Conservation (phyloP, 2,113 vertebrate genomes). For the Ploceus nigricollis region DNA sequence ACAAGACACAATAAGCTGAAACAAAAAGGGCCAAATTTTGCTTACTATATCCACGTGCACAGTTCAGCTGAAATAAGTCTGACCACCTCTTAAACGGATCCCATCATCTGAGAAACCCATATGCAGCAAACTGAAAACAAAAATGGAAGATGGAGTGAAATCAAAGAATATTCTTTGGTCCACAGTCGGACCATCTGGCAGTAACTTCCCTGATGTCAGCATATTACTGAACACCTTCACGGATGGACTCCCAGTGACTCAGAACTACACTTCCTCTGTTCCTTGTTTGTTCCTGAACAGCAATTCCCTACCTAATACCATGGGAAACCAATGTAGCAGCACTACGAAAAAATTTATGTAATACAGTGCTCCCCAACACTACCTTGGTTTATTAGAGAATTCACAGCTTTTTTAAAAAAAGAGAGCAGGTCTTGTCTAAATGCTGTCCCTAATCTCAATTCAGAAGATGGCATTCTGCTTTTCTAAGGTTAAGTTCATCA, state of each 20-base stretch:
- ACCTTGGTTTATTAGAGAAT: not conserved
- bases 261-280: not conserved
- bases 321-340: rapidly evolving
- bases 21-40: not conserved
- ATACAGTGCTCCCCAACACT: not conserved
- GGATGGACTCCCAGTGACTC: not conserved
- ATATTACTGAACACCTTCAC: not conserved
- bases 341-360: not conserved
- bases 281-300: not conserved
- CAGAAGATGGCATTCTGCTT: not conserved
- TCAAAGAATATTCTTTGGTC: not conserved
- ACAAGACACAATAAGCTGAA: not conserved
- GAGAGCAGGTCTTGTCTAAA: not conserved
- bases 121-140: not conserved
- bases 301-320: not conserved
- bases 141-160: not conserved
- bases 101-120: not conserved
- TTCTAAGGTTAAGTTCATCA: not conserved
- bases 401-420: not conserved
- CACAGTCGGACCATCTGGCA: not conserved
- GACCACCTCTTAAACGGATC: not conserved
- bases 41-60: not conserved
- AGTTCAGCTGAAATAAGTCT: not conserved
- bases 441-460: not conserved
- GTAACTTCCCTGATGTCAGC: not conserved